These are phyloP conservation scores for Bothrops jararaca DNA, from an alignment of 2,113 vertebrate genomes.

Conservation along the genomic window DNA sequence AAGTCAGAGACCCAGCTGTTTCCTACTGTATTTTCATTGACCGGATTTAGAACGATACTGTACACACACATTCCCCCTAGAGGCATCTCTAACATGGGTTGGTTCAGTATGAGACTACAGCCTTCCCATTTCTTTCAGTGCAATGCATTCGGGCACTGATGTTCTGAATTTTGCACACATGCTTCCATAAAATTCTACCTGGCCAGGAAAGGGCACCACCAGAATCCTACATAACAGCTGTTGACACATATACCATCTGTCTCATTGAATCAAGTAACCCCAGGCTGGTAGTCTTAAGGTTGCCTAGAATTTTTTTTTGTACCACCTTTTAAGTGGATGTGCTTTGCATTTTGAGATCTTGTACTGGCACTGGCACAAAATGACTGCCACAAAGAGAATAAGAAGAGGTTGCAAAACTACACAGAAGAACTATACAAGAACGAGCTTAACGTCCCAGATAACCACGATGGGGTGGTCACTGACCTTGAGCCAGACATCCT, in stretches of 20 bases:
- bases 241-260: background rate
- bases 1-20: background rate
- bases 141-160: background rate
- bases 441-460: too few relatives aligned
- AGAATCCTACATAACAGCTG: background rate
- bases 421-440: too few relatives aligned
- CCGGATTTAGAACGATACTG: background rate
- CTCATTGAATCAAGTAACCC: background rate
- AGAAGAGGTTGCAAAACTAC: too few relatives aligned
- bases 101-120: background rate
- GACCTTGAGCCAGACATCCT: too few relatives aligned
- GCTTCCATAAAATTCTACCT: background rate
- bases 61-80: background rate
- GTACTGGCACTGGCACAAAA: background rate
- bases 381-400: background rate
- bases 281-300: background rate
- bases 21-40: background rate
- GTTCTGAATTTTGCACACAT: background rate
- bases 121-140: background rate
- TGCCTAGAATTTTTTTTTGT: background rate
- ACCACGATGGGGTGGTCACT: too few relatives aligned
- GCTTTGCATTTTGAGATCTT: background rate
- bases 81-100: background rate
- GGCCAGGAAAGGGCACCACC: background rate
- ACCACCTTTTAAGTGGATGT: background rate